These are phyloP conservation scores for Marmota monax DNA, from an alignment of 2,113 vertebrate species.

Conservation along the genomic window DNA sequence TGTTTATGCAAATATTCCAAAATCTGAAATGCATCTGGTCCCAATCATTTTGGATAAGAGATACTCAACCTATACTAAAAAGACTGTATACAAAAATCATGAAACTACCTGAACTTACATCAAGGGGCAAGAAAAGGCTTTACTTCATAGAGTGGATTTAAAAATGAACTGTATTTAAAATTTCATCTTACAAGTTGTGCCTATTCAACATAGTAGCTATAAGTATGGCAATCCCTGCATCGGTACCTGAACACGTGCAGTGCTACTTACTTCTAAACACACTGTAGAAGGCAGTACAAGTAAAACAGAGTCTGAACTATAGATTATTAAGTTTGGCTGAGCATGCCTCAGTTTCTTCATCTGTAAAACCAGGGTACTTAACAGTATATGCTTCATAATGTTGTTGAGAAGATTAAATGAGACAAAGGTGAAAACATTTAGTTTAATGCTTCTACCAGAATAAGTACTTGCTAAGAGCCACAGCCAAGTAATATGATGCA, in stretches of 20 bases:
- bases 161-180: neutral
- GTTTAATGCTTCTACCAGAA: neutral
- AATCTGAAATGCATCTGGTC: neutral
- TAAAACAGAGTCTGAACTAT: neutral
- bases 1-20: neutral
- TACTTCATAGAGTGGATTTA: neutral
- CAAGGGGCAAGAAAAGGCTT: neutral
- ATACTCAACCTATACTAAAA: neutral
- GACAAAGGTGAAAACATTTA: neutral
- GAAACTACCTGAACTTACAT: neutral
- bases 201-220: neutral
- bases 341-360: neutral
- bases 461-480: neutral
- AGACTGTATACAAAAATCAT: neutral
- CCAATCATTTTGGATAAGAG: neutral
- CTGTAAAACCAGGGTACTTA: neutral
- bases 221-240: neutral
- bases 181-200: neutral
- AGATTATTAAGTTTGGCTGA: neutral
- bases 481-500: no score
- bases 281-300: neutral
- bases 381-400: neutral
- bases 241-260: neutral
- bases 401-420: neutral
- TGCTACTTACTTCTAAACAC: neutral